Evolutionary conservation across 2,113 vertebrate genomes (phyloP), one percentile per base, ranked within the genome.

Genomic region (Thermophis baileyi): DNA sequence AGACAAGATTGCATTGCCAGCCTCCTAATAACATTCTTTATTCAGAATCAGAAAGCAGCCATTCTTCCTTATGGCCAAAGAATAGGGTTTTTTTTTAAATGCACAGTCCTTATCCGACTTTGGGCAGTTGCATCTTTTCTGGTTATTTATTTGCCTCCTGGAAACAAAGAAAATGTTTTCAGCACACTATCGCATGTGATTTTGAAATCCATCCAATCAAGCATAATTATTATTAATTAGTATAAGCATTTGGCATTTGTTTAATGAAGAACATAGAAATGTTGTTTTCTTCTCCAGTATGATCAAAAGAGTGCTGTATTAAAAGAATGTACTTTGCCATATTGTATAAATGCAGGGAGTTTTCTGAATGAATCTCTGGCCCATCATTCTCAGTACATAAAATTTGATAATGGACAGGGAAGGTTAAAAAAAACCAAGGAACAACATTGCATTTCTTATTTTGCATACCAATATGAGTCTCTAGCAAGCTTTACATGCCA

Each of bases 131-230:
- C 74, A 91, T 94, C 94, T 95, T 95, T 90, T 93, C 57, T 54
- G 50, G 10, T 35, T 90, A 96, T 89, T 93, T 94, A 81, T 95
- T 92, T 18, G 91, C 94, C 47, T 30, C 57, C 10, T 25, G 24
- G 1, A 35, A 91, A 16, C 90, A 57, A 44, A 47, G 2, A 87
- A 89, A 92, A 85, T 47, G 69, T 49, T 57, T 91, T 60, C 20
- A 9, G 92, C 91, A 4, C 91, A 94, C 22, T 53, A 0, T 92
- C 89, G 94, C 96, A 96, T 95, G 94, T 96, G 95, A 94, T 85
- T 90, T 10, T 11, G 88, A 96, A 94, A 89, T 93, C 94, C 91
- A 94, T 94, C 91, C 54, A 49, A 18, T 46, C 89, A 14, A 50
- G 0, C 86, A 91, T 44, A 91, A 95, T 81, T 54, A 94, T 44